Evolutionary conservation across 1,140 invertebrate species (phyloP), one percentile per base, ranked within the genome.

Genomic region (Chrysomallon squamiferum): DNA sequence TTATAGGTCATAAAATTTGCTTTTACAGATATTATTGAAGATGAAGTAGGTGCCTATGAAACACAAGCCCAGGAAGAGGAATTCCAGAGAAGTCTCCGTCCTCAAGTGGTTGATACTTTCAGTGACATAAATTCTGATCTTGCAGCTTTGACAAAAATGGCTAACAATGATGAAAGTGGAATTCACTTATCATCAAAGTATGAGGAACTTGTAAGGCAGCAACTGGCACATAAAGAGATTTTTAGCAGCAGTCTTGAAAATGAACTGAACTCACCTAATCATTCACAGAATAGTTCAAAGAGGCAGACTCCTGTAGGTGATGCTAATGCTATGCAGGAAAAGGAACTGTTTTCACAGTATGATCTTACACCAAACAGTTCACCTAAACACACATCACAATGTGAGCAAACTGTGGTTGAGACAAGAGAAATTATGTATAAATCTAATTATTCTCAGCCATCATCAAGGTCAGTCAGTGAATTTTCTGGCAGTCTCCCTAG

Each of bases 271-370:
- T 41, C 54, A 15, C 60, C 33, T 32, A 54, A 41, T 18, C 33
- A 59, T 27, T 30, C 57, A 13, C 18, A 18, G 25, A 50, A 38
- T 45, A 59, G 69, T 32, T 49, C 63, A 35, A 70, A 66, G 30
- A 56, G 76, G 4, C 62, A 69, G 20, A 78, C 71, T 13, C 76
- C 76, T 20, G 65, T 78, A 18, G 76, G 76, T 4, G 64, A 66
- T 49, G 49, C 59, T 6, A 57, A 58, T 13, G 60, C 38, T 22
- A 58, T 50, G 32, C 22, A 33, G 22, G 63, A 35, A 25, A 25
- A 33, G 6, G 25, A 30, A 22, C 15, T 15, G 6, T 7, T 38
- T 38, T 15, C 35, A 5, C 5, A 49, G 18, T 5, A 11, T 22
- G 33, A 47, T 22, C 43, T 41, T 35, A 52, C 43, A 13, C 32